Evolutionary conservation across 2,888 invertebrate species (phyloP), one percentile per base, ranked within the genome.

Genomic region (Apoderus coryli): DNA sequence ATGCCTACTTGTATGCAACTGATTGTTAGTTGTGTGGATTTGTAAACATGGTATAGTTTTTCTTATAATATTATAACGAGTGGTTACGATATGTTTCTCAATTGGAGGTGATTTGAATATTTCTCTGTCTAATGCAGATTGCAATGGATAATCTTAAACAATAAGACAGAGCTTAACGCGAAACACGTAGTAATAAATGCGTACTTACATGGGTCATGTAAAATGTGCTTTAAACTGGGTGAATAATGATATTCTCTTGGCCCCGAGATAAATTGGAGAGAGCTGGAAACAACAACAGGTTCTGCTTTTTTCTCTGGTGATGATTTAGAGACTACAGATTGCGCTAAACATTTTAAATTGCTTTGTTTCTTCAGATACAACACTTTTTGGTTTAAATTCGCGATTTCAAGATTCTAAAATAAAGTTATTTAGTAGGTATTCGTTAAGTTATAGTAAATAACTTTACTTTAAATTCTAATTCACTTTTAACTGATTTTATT

Each of bases 341-440:
- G n/a, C n/a, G n/a, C n/a, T n/a, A n/a, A n/a, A n/a, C n/a, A n/a
- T n/a, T 27, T 38, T 16, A 27, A 10, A 27, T 10, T 29, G 23
- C 24, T 34, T 13, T 35, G 33, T 28, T 38, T 39, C 14, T 34
- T 36, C 9, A 48, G 10, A 32, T 50, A 49, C 13, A 29, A 15
- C n/a, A 54, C 31, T 46, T 63, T 65, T 41, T 67, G 67, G 43
- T 67, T 69, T 25, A 64, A 48, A 42, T 65, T 69, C 30, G 63
- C 61, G 45, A 69, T 63, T 57, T 69, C 69, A 16, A 70, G 48
- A 50, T 65, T 65, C 67, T 69, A 54, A 33, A 64, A 59, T n/a
- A 36, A 19, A 23, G 11, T 22, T 10, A 12, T 9, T 23, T 13
- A 25, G 4, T 11, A 16, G 14, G n/a, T 14, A 11, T 10, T 23